Evolutionary conservation across 1,140 invertebrate species (phyloP).

Genomic region (Cydia splendana): DNA sequence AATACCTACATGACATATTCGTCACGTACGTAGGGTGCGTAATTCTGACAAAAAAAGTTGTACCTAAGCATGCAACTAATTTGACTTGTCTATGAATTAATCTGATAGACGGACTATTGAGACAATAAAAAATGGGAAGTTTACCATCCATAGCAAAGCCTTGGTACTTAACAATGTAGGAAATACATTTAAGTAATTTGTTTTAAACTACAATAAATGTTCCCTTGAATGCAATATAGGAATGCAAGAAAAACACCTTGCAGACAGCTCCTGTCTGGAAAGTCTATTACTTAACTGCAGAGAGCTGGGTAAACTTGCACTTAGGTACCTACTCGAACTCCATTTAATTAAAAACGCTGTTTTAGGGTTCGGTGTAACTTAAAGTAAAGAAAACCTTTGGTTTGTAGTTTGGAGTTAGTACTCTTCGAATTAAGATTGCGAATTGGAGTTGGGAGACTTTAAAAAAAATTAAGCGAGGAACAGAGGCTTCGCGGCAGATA

Average conservation of each 20-base stretch:
- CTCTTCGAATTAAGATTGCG: not conserved
- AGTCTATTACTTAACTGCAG: conserved; percentile 7
- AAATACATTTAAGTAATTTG: not conserved
- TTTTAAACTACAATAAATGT: not conserved
- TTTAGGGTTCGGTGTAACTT: not conserved
- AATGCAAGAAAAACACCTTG: not conserved
- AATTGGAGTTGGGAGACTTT: not conserved
- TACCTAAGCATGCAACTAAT: no score
- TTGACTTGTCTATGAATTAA: no score
- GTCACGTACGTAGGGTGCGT: no score
- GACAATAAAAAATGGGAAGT: no score
- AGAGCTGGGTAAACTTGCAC: not conserved
- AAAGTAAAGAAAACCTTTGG: not conserved
- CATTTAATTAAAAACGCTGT: conserved; percentile 15
- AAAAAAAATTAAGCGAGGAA: not conserved
- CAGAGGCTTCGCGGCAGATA: not conserved
- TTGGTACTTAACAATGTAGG: not conserved
- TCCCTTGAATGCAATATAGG: not conserved
- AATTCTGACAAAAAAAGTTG: no score
- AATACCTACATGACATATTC: no score
- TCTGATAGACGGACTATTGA: no score
- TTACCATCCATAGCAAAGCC: no score
- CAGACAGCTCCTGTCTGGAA: not conserved
- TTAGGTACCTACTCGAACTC: not conserved
- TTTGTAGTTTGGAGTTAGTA: not conserved